Percentiles rank a stretch among this genome's conserved stretches.
Evolutionary conservation across 2,113 vertebrate species (phyloP).

Genomic region (Chrysemys picta): DNA sequence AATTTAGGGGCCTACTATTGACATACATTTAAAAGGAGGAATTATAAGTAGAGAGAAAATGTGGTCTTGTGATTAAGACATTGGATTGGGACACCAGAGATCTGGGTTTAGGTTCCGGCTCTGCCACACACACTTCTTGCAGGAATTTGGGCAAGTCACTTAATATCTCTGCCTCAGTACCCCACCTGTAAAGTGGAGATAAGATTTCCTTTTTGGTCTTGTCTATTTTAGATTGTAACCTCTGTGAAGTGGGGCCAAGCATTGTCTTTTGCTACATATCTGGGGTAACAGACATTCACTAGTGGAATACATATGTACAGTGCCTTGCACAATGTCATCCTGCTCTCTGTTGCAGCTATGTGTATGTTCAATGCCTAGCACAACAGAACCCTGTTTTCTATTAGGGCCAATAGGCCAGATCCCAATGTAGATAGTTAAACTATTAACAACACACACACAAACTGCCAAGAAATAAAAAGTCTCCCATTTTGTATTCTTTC

Average conservation of each 20-base stretch:
- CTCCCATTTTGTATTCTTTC: constrained; percentile 4
- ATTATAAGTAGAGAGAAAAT: background rate
- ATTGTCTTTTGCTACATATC: background rate
- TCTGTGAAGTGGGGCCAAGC: constrained; percentile 13
- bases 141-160: background rate
- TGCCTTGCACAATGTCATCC: background rate
- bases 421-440: background rate
- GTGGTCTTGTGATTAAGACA: background rate
- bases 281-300: background rate
- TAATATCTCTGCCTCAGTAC: background rate
- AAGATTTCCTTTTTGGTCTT: background rate
- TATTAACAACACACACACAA: constrained; percentile 27
- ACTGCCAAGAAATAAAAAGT: background rate
- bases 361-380: background rate
- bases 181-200: background rate
- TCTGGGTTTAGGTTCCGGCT: background rate
- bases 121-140: background rate
- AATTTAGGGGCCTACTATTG: background rate
- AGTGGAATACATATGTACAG: background rate
- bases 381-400: background rate
- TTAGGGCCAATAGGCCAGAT: background rate
- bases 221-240: background rate
- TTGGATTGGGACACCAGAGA: background rate
- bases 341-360: background rate
- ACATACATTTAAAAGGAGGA: background rate